Conservation (phyloP, 2,113 vertebrate genomes). For the Eupsittula cactorum region DNA sequence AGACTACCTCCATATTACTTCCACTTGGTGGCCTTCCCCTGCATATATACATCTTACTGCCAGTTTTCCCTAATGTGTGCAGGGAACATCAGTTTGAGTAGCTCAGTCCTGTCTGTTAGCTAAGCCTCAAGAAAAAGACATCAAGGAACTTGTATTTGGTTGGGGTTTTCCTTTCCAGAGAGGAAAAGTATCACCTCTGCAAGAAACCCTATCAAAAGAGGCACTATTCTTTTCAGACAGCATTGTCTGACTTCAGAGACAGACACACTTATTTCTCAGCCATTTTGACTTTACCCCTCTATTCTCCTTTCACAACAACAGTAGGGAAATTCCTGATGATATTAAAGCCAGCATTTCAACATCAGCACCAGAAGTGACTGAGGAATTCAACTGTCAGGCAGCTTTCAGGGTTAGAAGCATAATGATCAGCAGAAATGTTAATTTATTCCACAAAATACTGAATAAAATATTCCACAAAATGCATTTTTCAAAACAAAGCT, state of each 20-base stretch:
- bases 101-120: not conserved
- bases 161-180: not conserved
- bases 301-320: not conserved
- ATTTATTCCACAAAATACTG: not conserved
- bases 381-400: not conserved
- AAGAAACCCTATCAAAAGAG: not conserved
- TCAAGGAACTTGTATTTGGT: not conserved
- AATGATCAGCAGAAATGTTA: not conserved
- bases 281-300: not conserved
- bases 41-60: not conserved
- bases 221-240: not conserved
- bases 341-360: not conserved
- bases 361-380: not conserved
- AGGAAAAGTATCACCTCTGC: not conserved
- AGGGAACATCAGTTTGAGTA: not conserved
- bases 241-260: rapidly evolving
- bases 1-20: not conserved
- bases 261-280: not conserved
- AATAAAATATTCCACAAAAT: not conserved
- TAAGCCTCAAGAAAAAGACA: not conserved
- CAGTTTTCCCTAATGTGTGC: not conserved
- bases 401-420: not conserved
- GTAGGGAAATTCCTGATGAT: not conserved
- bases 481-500: not conserved
- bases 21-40: not conserved